These are phyloP conservation scores for Chromoteleia sp. DNA, from an alignment of 2,888 invertebrate species.

Conservation along the genomic window DNA sequence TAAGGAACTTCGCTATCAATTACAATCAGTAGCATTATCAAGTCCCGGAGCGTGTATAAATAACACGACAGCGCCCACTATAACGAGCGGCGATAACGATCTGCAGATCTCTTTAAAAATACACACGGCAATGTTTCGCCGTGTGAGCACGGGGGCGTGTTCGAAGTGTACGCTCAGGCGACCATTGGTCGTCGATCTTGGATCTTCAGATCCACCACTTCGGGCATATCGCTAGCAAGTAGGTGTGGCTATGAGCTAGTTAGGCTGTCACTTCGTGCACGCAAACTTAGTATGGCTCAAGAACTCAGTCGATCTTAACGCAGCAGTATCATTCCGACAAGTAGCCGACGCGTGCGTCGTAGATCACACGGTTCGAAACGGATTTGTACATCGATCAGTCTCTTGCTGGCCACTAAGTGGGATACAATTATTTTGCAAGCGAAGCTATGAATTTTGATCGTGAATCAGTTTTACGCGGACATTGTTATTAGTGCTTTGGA, in stretches of 20 bases:
- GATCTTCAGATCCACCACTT: slow-evolving; percentile 47
- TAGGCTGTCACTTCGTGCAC: slow-evolving; percentile 36
- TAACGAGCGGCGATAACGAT: slow-evolving; percentile 59
- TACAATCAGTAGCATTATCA: slow-evolving; percentile 63
- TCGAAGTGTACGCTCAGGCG: slow-evolving; percentile 12
- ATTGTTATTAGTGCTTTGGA: background rate
- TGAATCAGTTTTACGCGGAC: no score
- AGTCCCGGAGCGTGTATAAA: slow-evolving; percentile 46
- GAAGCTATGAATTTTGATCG: no score
- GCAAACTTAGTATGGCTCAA: slow-evolving; percentile 77
- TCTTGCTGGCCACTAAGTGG: no score
- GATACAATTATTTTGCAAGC: no score
- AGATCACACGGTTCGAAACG: slow-evolving; percentile 34
- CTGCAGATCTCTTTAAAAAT: slow-evolving; percentile 64
- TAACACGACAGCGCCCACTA: slow-evolving; percentile 58
- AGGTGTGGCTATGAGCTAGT: slow-evolving; percentile 62
- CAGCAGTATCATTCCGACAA: slow-evolving; percentile 8
- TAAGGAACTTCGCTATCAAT: slow-evolving; percentile 61
- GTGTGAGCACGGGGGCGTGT: slow-evolving; percentile 45
- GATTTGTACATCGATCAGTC: no score
- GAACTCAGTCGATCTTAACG: slow-evolving; percentile 69
- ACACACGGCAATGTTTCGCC: slow-evolving; percentile 13
- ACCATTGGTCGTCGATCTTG: slow-evolving; percentile 58
- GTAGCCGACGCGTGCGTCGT: slow-evolving; percentile 61
- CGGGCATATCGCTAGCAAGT: slow-evolving; percentile 18